Evolutionary conservation across 2,797 vertebrate species (phyloP).

Genomic region (Pyrrhura leucotis): DNA sequence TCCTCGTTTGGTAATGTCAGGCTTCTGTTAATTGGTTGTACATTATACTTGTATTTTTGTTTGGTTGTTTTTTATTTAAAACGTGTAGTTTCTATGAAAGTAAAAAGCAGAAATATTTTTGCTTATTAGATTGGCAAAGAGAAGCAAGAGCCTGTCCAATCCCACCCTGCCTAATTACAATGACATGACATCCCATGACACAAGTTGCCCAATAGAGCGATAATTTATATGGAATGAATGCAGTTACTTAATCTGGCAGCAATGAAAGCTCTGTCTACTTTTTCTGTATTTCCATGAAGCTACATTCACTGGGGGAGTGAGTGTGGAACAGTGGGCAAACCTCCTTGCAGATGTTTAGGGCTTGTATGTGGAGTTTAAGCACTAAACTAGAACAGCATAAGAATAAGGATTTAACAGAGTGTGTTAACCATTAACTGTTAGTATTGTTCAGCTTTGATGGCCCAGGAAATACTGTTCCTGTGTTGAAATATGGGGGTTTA

Average conservation of each 20-base stretch:
- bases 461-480: not conserved
- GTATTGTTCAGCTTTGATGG: conserved; percentile 6
- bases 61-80: conserved; percentile 36
- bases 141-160: conserved; percentile 41
- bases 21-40: not conserved
- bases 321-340: not conserved
- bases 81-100: conserved; percentile 33
- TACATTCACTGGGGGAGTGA: not conserved
- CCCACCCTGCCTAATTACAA: conserved; percentile 42
- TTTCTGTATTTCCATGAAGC: not conserved
- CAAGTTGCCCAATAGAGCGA: conserved; percentile 30
- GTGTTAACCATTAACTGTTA: conserved; percentile 40
- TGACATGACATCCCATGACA: conserved; percentile 54
- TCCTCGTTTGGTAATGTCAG: not conserved
- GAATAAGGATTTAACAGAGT: not conserved
- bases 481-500: not conserved
- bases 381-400: not conserved
- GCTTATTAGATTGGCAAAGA: conserved; percentile 57
- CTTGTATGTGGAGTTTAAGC: not conserved
- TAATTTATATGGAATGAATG: conserved; percentile 28
- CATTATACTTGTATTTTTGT: not conserved
- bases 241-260: conserved; percentile 57
- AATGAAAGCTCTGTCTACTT: not conserved
- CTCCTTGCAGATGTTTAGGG: not conserved
- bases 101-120: not conserved